Evolutionary conservation across 2,888 invertebrate genomes (phyloP).

Genomic region (Smittia aterrima): DNA sequence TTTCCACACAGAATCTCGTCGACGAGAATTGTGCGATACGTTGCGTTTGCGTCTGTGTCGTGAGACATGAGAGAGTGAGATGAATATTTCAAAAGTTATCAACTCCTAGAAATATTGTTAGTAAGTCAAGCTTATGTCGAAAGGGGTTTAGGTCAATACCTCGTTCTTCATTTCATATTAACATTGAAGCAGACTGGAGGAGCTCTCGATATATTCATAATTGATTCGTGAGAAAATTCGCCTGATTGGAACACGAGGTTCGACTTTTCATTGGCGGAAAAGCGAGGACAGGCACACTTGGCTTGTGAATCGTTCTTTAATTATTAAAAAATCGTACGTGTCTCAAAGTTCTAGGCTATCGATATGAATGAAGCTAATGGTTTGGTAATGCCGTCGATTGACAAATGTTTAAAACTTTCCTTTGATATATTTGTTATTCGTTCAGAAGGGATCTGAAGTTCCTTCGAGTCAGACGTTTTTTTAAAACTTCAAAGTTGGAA

Average conservation of each 20-base stretch:
- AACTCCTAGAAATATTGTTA: too few species aligned
- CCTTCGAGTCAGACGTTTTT: background rate
- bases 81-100: too few species aligned
- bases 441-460: background rate
- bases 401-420: background rate
- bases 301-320: slow-evolving; percentile 14
- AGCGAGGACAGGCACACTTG: background rate
- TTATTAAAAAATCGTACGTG: slow-evolving; percentile 36
- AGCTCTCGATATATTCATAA: background rate
- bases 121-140: too few species aligned
- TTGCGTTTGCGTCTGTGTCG: background rate
- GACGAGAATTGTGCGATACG: background rate
- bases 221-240: slow-evolving; percentile 24
- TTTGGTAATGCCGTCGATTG: background rate
- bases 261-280: slow-evolving; percentile 1
- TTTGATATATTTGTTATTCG: background rate
- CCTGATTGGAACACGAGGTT: slow-evolving; percentile 30
- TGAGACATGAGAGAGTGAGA: background rate
- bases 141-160: too few species aligned
- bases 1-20: background rate
- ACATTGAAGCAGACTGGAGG: background rate
- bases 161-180: too few species aligned
- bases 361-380: background rate
- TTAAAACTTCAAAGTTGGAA: background rate
- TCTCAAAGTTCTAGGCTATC: slow-evolving; percentile 12